Conservation (phyloP, 2,888 invertebrate species). For the Phyto melanocephala region DNA sequence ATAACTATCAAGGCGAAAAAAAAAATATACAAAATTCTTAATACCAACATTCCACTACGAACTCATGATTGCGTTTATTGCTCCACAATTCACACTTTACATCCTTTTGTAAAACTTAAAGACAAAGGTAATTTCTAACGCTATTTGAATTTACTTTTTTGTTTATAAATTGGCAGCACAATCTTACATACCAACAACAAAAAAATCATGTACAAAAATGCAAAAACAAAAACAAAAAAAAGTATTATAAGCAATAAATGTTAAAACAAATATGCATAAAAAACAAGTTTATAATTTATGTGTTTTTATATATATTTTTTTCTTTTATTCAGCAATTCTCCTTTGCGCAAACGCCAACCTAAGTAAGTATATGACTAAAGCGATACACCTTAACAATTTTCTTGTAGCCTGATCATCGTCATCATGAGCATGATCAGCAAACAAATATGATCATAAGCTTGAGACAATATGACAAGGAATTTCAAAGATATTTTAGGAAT, state of each 20-base stretch:
- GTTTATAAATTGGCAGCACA: not conserved
- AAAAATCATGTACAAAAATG: not conserved
- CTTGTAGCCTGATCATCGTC: slow-evolving; percentile 28
- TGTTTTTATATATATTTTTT: not conserved
- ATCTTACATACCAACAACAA: not conserved
- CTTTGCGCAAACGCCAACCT: slow-evolving; percentile 41
- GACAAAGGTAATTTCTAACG: slow-evolving; percentile 4
- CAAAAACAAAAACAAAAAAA: not conserved
- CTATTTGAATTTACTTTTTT: not conserved
- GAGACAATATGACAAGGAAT: slow-evolving; percentile 58
- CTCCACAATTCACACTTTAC: slow-evolving; percentile 6
- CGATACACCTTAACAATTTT: slow-evolving; percentile 45
- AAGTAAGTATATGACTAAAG: not conserved
- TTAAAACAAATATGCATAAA: slow-evolving; percentile 37
- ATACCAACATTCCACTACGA: too few species aligned
- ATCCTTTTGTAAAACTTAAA: not conserved
- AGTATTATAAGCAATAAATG: slow-evolving; percentile 38
- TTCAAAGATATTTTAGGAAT: slow-evolving; percentile 37
- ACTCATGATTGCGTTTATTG: not conserved
- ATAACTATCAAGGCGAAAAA: too few species aligned
- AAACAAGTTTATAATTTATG: slow-evolving; percentile 56
- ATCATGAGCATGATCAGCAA: slow-evolving; percentile 48
- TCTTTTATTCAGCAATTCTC: not conserved
- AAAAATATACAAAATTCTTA: too few species aligned
- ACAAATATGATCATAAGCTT: slow-evolving; percentile 58